Base-by-base conservation (phyloP, 2,113 vertebrate genomes). In the Zosterops borbonicus region DNA sequence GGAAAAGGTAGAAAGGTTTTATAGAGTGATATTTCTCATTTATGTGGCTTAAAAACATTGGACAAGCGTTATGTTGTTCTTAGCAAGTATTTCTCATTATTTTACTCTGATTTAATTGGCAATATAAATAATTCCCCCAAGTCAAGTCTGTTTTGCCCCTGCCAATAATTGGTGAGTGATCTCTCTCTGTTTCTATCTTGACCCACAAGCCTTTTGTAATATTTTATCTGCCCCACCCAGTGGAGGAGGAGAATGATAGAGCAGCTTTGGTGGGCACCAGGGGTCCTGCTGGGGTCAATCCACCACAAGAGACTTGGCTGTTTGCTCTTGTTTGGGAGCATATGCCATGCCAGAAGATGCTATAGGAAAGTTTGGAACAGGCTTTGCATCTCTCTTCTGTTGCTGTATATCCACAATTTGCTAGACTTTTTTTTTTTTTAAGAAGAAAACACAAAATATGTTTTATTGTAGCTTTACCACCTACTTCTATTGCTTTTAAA, bases 101-200 rank as follows among this genome's bases (percentile, higher is more conserved):
- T 22, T 53, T 42, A 9, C 22, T 42, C 12, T n/a, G 33, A 33
- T 77, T 70, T 64, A 19, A 39, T 27, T 52, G 1, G 5, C 29
- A 55, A 22, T 42, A 55, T 24, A 49, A 69, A 33, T 62, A 39
- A 49, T 49, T 63, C 28, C 31, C 31, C 23, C 2, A 3, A 49
- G 9, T 68, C 4, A 6, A 80, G 16, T 37, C 31, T 53, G 7
- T 17, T 86, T 68, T 50, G 24, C 8, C 4, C 0, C 0, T 58
- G 62, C 7, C 71, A 67, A 0, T 50, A 67, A 37, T 5, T 75
- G 23, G 15, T 44, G 55, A 62, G 11, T 44, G 69, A 22, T 63
- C 5, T 50, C 35, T 62, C 29, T 27, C 25, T 37, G 25, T 20
- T n/a, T 22, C 60, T 17, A 15, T 29, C 18, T 35, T 33, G 22